phyloP scores from a whole-genome alignment of 2,888 invertebrate species.

The Beris chalybata region DNA sequence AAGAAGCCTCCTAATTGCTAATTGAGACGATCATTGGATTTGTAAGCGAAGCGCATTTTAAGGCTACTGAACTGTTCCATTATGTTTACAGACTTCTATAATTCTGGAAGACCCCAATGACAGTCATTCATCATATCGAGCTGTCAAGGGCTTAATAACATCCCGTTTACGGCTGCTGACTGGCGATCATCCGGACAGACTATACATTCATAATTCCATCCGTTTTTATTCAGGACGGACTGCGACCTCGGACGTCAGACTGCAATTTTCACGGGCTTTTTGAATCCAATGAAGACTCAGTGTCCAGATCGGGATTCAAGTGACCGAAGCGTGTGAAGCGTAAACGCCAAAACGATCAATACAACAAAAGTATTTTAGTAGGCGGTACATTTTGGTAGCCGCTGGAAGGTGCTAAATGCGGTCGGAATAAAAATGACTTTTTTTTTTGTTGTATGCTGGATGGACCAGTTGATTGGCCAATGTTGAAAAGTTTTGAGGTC shows the following conservation, averaged over 20 bases:
- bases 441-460: neutral
- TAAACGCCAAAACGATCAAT: neutral
- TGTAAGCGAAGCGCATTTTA: neutral
- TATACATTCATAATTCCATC: no score
- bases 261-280: no score
- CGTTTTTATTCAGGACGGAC: no score
- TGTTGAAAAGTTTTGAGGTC: conserved; percentile 4
- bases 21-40: conserved; percentile 9
- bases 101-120: conserved; percentile 4
- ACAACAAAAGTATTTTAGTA: conserved; percentile 1
- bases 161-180: conserved; percentile 9
- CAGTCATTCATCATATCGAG: conserved; percentile 19
- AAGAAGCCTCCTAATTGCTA: conserved; percentile 23
- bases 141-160: conserved; percentile 18
- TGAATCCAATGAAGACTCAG: no score
- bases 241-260: no score
- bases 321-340: neutral
- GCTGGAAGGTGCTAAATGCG: conserved; percentile 16
- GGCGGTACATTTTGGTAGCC: conserved; percentile 14
- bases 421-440: conserved; percentile 7
- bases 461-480: conserved; percentile 11
- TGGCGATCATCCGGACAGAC: neutral
- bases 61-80: conserved; percentile 27
- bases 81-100: conserved; percentile 6
- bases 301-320: no score